Conservation (phyloP, 2,113 vertebrate genomes). For the Clarias batrachus region DNA sequence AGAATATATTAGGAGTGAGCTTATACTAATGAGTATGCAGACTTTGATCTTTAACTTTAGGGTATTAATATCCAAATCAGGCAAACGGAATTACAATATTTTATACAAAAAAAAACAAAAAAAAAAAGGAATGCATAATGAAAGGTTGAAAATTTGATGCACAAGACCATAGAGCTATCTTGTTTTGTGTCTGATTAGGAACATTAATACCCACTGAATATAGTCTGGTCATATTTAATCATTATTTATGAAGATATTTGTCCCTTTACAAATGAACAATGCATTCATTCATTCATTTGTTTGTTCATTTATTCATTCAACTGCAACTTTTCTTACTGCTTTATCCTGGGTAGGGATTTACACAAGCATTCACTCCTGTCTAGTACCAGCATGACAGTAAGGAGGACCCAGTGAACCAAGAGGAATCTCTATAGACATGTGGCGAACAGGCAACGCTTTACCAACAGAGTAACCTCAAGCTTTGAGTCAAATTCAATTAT, state of each 20-base stretch:
- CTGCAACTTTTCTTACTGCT: not conserved
- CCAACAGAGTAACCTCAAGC: not conserved
- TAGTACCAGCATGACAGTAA: not conserved
- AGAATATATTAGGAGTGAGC: not conserved
- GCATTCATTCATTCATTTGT: not conserved
- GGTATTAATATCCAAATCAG: not conserved
- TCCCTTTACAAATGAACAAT: not conserved
- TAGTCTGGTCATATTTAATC: not conserved
- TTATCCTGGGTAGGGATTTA: not conserved
- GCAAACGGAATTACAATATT: not conserved
- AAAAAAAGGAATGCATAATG: not conserved
- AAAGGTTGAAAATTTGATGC: not conserved
- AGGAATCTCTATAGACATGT: not conserved
- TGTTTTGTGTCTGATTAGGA: not conserved
- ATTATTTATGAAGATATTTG: not conserved
- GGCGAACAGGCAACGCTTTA: slow-evolving; percentile 15
- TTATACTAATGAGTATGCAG: not conserved
- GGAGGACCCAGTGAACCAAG: slow-evolving; percentile 14
- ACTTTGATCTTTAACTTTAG: not conserved
- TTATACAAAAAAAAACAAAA: not conserved
- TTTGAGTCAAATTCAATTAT: not conserved
- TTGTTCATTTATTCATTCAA: not conserved
- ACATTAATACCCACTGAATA: not conserved
- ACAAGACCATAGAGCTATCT: not conserved
- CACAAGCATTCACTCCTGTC: not conserved